These are phyloP conservation scores for Drosophila parvula DNA, from an alignment of 1,140 invertebrate genomes.

Conservation along the genomic window DNA sequence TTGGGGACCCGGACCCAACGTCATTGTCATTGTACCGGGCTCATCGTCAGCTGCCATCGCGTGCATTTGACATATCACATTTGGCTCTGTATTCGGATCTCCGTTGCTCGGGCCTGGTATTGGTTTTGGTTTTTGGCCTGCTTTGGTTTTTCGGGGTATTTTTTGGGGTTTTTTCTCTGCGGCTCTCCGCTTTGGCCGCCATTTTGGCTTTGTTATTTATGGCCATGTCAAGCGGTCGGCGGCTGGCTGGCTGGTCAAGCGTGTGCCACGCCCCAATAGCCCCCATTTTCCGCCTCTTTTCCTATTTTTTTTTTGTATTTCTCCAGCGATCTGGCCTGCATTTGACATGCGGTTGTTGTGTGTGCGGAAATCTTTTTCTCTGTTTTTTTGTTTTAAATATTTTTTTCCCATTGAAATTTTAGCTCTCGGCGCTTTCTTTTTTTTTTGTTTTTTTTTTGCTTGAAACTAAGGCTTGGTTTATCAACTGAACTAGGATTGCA, in stretches of 20 bases:
- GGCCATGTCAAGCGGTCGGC: conserved; percentile 70
- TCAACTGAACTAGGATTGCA: conserved; percentile 1
- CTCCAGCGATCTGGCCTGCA: conserved; percentile 57
- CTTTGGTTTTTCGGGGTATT: conserved; percentile 7
- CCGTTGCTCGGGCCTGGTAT: conserved; percentile 41
- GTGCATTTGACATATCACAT: conserved; percentile 81
- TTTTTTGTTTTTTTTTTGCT: background rate
- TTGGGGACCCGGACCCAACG: background rate
- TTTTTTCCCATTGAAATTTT: conserved; percentile 37
- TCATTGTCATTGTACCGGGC: conserved; percentile 49
- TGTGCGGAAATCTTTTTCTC: conserved; percentile 35
- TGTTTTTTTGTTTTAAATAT: conserved; percentile 6
- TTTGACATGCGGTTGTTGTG: conserved; percentile 75
- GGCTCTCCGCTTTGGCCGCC: conserved; percentile 69
- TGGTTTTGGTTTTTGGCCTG: conserved; percentile 51
- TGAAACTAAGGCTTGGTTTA: background rate
- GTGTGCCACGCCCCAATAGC: conserved; percentile 18
- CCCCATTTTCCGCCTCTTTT: conserved; percentile 14
- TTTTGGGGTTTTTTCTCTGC: background rate
- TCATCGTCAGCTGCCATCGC: conserved; percentile 53
- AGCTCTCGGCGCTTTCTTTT: background rate
- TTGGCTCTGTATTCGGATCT: conserved; percentile 53
- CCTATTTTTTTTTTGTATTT: no score
- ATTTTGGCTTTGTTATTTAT: conserved; percentile 82
- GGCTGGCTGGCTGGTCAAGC: conserved; percentile 59